Percentiles rank a stretch among this genome's conserved stretches.
These are phyloP conservation scores for Pheosia tremula DNA, from an alignment of 2,888 invertebrate species.

Conservation along the genomic window DNA sequence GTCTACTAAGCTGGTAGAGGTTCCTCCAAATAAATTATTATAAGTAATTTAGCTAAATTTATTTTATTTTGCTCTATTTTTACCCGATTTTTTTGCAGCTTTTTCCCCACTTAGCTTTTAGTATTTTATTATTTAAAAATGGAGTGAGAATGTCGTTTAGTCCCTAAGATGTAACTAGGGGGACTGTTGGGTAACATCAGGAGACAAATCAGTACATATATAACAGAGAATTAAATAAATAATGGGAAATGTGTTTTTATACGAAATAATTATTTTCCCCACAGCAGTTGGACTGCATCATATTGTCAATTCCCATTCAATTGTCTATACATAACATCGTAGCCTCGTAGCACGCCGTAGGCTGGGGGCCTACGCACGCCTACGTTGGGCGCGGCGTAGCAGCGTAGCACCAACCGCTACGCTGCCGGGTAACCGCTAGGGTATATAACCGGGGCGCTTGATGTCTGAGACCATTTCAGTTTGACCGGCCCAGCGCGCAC, in stretches of 20 bases:
- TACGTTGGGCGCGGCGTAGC: slow-evolving; percentile 71
- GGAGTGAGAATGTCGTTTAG: too few relatives aligned
- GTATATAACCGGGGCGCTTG: slow-evolving; percentile 61
- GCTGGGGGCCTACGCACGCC: slow-evolving; percentile 73
- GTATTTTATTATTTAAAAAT: too few relatives aligned
- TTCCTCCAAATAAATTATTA: background rate
- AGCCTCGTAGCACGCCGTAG: slow-evolving; percentile 53
- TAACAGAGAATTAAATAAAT: too few relatives aligned
- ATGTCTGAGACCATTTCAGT: slow-evolving; percentile 65
- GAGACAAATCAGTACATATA: too few relatives aligned
- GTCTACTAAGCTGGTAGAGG: background rate
- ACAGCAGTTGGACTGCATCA: background rate
- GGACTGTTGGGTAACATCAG: too few relatives aligned
- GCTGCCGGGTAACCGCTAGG: slow-evolving; percentile 36
- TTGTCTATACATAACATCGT: slow-evolving; percentile 28
- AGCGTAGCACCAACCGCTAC: slow-evolving; percentile 67
- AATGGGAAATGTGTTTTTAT: too few relatives aligned
- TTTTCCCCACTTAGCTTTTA: too few relatives aligned
- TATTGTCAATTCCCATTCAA: slow-evolving; percentile 10
- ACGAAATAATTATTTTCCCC: background rate
- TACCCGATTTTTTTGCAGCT: too few relatives aligned
- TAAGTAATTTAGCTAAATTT: background rate
- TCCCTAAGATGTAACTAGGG: too few relatives aligned
- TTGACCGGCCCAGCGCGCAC: slow-evolving; percentile 56
- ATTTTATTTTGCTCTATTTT: background rate